Evolutionary conservation across 2,797 vertebrate species (phyloP).

Genomic region (Oreortyx pictus): DNA sequence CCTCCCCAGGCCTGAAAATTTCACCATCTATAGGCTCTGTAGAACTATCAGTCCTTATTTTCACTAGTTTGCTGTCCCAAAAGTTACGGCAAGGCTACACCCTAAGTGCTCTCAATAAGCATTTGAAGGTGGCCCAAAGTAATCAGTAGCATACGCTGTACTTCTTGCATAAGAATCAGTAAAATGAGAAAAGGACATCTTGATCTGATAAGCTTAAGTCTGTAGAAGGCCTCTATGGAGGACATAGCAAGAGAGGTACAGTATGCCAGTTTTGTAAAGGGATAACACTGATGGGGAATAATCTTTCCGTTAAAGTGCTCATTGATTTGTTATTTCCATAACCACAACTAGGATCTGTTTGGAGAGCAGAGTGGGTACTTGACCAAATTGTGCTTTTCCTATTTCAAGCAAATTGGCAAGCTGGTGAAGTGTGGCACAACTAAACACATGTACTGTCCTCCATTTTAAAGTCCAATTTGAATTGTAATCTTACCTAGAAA

Average conservation of each 20-base stretch:
- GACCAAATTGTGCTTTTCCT: background rate
- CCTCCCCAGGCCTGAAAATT: background rate
- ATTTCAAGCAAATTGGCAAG: conserved; percentile 18
- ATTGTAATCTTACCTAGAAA: background rate
- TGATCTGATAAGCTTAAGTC: background rate
- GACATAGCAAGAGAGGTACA: background rate
- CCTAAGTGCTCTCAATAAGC: background rate
- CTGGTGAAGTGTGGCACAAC: background rate
- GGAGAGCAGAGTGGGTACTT: background rate
- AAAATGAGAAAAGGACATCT: background rate
- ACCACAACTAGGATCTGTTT: conserved; percentile 51
- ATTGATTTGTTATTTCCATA: conserved; percentile 59
- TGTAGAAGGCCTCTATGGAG: background rate
- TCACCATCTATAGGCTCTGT: background rate
- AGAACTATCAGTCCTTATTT: background rate
- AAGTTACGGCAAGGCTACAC: background rate
- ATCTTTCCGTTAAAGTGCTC: conserved; percentile 21
- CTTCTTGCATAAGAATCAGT: conserved; percentile 11
- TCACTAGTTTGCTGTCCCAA: background rate
- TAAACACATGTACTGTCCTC: background rate
- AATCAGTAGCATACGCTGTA: background rate
- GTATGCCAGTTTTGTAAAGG: background rate
- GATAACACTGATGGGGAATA: conserved; percentile 18
- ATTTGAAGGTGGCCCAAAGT: conserved; percentile 6
- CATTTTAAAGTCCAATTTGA: background rate